Evolutionary conservation across 2,888 invertebrate genomes (phyloP), one percentile per base, ranked within the genome.

Genomic region (Dryocosmus kuriphilus): DNA sequence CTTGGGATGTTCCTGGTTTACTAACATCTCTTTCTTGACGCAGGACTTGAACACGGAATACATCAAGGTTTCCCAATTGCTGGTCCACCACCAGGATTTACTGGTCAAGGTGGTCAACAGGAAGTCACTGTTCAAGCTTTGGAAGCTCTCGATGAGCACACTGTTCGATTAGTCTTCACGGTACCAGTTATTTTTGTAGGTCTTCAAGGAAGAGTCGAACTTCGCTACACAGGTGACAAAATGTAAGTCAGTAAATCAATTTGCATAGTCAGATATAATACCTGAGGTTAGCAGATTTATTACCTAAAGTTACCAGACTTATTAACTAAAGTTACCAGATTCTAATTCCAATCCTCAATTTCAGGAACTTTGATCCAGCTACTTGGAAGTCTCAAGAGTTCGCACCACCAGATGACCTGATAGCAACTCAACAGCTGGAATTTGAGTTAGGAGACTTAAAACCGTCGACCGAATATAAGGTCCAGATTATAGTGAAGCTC

Each of bases 301-400:
- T 9, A 16, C 5, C 41, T 41, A 16, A 19, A 7, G n/a, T 8
- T n/a, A n/a, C n/a, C 2, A 9, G n/a, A 51, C n/a, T n/a, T 55
- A 3, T 30, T 9, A 16, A 0, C 41, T 41, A 16, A 19, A 7
- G n/a, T 8, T n/a, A n/a, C n/a, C 2, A 9, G n/a, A 51, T 51
- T 51, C n/a, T n/a, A n/a, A 51, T 22, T 9, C 51, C 8, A 2
- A 51, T 9, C n/a, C 9, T 30, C 0, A 46, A 61, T 77, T 77
- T 55, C 84, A 94, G 95, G 22, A 94, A 94, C 83, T 94, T 94
- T 80, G 96, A 97, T 85, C 93, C 95, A 19, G 93, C 94, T 0
- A 94, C 94, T 8, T 98, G 98, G 98, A 94, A 95, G 84, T 94
- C 95, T 0, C 97, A 97, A 93, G 95, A 96, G 24, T 97, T 97